A percentile compares a stretch with the other conserved stretches of the same genome.
phyloP scores from a whole-genome alignment of 2,113 vertebrate species.

The Sitta europaea region DNA sequence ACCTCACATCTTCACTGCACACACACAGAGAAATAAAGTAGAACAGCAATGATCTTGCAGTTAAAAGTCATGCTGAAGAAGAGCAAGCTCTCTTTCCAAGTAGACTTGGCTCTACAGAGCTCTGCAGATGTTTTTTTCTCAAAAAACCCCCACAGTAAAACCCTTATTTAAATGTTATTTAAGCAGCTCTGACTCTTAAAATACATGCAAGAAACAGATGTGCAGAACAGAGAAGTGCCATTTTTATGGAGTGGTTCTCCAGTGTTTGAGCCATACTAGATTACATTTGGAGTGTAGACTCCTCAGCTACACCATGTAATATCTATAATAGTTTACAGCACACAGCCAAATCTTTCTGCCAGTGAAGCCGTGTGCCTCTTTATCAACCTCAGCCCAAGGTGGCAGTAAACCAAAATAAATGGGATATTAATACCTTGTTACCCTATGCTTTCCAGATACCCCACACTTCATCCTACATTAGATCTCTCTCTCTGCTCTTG shows the following conservation, averaged over 20 bases:
- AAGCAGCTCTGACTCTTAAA: background rate
- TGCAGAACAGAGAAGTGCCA: slow-evolving; percentile 1
- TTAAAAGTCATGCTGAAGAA: background rate
- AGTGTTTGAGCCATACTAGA: background rate
- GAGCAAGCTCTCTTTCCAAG: background rate
- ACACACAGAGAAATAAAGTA: background rate
- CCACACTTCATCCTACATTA: background rate
- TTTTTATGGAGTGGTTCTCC: slow-evolving; percentile 27
- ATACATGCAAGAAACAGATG: slow-evolving; percentile 37
- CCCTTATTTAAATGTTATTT: slow-evolving; percentile 5
- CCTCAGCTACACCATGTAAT: background rate
- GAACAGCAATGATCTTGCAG: background rate
- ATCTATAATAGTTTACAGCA: background rate
- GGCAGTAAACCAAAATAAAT: slow-evolving; percentile 45
- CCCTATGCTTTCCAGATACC: background rate
- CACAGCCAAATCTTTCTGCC: background rate
- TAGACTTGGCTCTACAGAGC: background rate
- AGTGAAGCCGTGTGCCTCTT: background rate
- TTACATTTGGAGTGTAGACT: background rate
- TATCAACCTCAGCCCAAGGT: background rate
- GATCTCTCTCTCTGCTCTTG: background rate
- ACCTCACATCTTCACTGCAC: background rate
- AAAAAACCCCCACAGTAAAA: background rate
- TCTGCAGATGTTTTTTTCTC: background rate
- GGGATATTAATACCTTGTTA: background rate